Conservation (phyloP, 2,888 invertebrate genomes). For the Morpho achilles region DNA sequence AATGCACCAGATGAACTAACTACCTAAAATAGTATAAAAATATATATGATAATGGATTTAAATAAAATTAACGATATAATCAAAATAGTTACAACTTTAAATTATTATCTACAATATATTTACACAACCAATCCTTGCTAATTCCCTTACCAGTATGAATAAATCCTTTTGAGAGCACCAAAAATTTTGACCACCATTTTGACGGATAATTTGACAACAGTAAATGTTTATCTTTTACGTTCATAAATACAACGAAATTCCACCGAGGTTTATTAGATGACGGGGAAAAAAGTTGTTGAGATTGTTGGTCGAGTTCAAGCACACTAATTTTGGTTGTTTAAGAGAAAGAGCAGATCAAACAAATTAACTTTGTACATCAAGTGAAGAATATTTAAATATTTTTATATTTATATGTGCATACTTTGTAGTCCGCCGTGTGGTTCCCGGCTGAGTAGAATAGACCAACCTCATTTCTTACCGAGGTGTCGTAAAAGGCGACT, state of each 20-base stretch:
- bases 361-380: not conserved
- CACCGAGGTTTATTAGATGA: not conserved
- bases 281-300: slow-evolving; percentile 11
- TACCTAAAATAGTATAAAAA: too few relatives aligned
- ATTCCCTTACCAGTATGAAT: slow-evolving; percentile 16
- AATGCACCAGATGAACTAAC: too few relatives aligned
- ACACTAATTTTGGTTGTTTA: slow-evolving; percentile 3
- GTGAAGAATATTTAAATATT: too few relatives aligned
- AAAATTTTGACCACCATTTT: slow-evolving; percentile 27
- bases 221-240: slow-evolving; percentile 7
- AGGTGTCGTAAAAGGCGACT: too few relatives aligned
- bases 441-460: too few relatives aligned
- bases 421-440: too few relatives aligned
- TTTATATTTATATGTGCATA: too few relatives aligned
- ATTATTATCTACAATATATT: too few relatives aligned
- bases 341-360: not conserved
- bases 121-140: not conserved
- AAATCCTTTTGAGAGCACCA: slow-evolving; percentile 25
- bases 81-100: too few relatives aligned
- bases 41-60: too few relatives aligned
- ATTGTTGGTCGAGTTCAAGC: not conserved
- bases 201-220: slow-evolving; percentile 18
- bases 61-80: too few relatives aligned
- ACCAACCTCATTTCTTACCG: too few relatives aligned
- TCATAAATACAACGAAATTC: not conserved